Evolutionary conservation across 2,888 invertebrate species (phyloP).

Genomic region (Scaptomyza polygonia): DNA sequence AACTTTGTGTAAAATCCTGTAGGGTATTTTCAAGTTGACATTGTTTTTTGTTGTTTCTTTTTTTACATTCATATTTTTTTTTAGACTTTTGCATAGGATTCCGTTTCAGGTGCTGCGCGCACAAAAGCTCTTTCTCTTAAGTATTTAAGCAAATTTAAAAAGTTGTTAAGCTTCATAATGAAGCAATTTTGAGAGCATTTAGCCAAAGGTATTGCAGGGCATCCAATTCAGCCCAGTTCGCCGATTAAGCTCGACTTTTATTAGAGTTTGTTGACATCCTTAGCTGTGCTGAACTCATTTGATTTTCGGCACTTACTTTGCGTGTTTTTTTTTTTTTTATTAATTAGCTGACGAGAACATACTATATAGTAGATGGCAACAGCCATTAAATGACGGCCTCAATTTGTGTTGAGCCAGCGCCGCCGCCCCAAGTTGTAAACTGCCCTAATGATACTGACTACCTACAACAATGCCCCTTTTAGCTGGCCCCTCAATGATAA

Average conservation of each 20-base stretch:
- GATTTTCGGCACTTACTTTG: constrained; percentile 48
- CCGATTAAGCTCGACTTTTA: constrained; percentile 36
- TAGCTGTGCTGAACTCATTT: constrained; percentile 51
- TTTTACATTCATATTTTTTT: no score
- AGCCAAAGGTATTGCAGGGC: constrained; percentile 23
- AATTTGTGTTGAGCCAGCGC: constrained; percentile 30
- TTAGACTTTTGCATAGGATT: constrained; percentile 9
- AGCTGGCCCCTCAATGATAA: constrained; percentile 46
- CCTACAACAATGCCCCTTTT: constrained; percentile 22
- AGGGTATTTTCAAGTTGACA: constrained; percentile 2
- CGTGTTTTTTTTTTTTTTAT: constrained; percentile 51
- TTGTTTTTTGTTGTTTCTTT: no score
- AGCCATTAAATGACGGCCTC: constrained; percentile 41
- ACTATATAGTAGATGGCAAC: neutral
- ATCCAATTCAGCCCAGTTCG: constrained; percentile 15
- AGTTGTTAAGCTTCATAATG: constrained; percentile 74
- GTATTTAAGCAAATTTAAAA: constrained; percentile 77
- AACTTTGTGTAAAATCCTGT: neutral
- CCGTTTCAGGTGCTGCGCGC: constrained; percentile 31
- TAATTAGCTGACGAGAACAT: constrained; percentile 1
- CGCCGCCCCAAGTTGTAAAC: constrained; percentile 26
- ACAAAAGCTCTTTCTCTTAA: constrained; percentile 45
- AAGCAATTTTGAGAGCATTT: constrained; percentile 55
- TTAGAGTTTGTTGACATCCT: constrained; percentile 51
- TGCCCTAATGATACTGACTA: constrained; percentile 58